Evolutionary conservation across 1,140 invertebrate species (phyloP).

Genomic region (Samia ricini): DNA sequence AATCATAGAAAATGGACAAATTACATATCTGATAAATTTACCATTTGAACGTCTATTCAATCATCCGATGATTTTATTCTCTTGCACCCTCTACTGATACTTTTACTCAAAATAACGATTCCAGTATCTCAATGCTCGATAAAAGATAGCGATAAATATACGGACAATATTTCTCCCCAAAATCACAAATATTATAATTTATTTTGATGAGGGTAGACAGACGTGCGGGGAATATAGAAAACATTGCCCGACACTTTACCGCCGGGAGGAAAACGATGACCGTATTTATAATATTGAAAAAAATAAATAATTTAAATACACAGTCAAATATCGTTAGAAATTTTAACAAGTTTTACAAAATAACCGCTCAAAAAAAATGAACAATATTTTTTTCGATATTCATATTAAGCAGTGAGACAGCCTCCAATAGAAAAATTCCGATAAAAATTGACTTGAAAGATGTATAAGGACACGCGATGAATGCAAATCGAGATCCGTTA

Average conservation of each 20-base stretch:
- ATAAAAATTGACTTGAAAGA: conserved; percentile 13
- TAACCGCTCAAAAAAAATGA: too few species aligned
- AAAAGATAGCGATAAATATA: neutral
- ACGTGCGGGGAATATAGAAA: neutral
- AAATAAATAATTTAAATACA: neutral
- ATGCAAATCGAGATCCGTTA: neutral
- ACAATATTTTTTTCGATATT: too few species aligned
- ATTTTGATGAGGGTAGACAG: neutral
- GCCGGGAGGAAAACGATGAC: neutral
- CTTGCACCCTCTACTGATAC: neutral
- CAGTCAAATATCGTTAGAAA: too few species aligned
- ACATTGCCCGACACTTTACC: neutral
- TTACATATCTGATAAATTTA: too few species aligned
- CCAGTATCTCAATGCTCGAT: neutral
- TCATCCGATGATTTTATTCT: neutral
- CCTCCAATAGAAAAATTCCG: conserved; percentile 8
- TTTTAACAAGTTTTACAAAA: neutral
- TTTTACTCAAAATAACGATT: neutral
- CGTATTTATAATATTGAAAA: neutral
- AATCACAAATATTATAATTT: conserved; percentile 1
- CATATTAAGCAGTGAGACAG: neutral
- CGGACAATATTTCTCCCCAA: neutral
- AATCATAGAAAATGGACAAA: too few species aligned
- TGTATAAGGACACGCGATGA: neutral
- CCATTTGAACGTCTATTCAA: too few species aligned